These are phyloP conservation scores for Phrynocephalus vlangalii DNA, from an alignment of 2,797 vertebrate genomes.

Conservation along the genomic window DNA sequence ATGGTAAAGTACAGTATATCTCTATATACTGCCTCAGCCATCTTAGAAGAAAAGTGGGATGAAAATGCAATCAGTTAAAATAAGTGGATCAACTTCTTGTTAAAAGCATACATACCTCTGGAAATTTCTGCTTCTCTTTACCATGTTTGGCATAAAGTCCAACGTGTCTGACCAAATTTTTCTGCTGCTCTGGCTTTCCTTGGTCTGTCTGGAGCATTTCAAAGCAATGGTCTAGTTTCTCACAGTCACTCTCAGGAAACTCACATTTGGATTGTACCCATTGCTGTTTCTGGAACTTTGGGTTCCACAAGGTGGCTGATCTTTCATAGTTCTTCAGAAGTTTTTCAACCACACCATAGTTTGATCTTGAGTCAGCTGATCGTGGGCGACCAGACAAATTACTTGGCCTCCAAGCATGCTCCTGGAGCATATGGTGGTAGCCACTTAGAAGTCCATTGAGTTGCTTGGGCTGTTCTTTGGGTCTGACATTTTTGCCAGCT, in stretches of 20 bases:
- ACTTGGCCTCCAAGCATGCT: conserved; percentile 91
- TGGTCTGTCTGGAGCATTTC: conserved; percentile 84
- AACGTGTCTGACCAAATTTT: conserved; percentile 62
- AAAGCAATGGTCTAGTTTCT: conserved; percentile 79
- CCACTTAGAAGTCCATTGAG: conserved; percentile 76
- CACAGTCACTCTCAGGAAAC: conserved; percentile 65
- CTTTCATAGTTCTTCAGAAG: conserved; percentile 92
- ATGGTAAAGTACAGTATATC: no score
- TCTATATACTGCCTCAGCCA: not conserved
- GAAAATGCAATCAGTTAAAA: not conserved
- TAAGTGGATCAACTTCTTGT: conserved; percentile 2
- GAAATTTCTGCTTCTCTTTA: conserved; percentile 71
- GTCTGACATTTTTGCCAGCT: conserved; percentile 54
- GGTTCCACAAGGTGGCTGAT: conserved; percentile 73
- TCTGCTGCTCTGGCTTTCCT: conserved; percentile 77
- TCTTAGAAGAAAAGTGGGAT: not conserved
- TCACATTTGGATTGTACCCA: conserved; percentile 69
- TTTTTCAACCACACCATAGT: conserved; percentile 94
- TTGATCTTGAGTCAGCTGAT: conserved; percentile 92
- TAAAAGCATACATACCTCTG: conserved; percentile 75
- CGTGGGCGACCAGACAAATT: conserved; percentile 92
- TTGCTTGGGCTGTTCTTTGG: conserved; percentile 62
- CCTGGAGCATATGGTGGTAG: conserved; percentile 77
- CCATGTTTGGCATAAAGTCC: conserved; percentile 71
- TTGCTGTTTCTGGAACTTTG: conserved; percentile 70